Evolutionary conservation across 2,888 invertebrate species (phyloP).

Genomic region (Pandemis heparana): DNA sequence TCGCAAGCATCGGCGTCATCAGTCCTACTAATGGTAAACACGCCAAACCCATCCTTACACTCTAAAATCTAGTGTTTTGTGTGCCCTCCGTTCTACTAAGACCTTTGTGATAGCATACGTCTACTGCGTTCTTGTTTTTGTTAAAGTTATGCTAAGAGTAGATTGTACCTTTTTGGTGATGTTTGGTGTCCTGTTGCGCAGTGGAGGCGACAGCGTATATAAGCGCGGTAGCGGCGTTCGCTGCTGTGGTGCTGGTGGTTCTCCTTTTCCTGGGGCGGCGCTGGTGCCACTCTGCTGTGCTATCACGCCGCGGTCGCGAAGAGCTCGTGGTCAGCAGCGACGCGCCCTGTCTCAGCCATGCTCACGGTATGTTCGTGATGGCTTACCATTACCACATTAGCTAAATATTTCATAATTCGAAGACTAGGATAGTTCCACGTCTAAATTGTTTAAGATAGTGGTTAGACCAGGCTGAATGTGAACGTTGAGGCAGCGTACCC

Average conservation of each 20-base stretch:
- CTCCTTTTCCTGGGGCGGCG: conserved; percentile 95
- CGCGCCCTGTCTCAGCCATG: conserved; percentile 72
- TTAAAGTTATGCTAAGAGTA: neutral
- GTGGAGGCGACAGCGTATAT: conserved; percentile 95
- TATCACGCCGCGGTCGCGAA: conserved; percentile 74
- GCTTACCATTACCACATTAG: neutral
- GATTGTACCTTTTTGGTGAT: conserved; percentile 21
- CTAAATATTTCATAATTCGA: neutral
- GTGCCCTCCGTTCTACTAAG: neutral
- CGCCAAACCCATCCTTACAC: conserved; percentile 38
- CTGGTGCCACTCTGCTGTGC: conserved; percentile 78
- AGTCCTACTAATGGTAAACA: conserved; percentile 79
- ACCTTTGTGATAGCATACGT: neutral
- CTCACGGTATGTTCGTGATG: conserved; percentile 50
- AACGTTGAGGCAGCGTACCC: neutral
- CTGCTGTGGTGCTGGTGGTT: conserved; percentile 92
- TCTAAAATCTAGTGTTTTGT: conserved; percentile 37
- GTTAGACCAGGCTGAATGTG: neutral
- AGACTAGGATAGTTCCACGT: neutral
- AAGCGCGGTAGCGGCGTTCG: conserved; percentile 94
- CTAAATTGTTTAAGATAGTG: neutral
- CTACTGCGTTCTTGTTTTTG: neutral
- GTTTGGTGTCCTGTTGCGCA: conserved; percentile 68
- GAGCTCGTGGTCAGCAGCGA: conserved; percentile 72
- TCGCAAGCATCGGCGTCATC: conserved; percentile 76